Evolutionary conservation across 2,797 vertebrate species (phyloP), one percentile per base, ranked within the genome.

Genomic region (Scarus forsteni): DNA sequence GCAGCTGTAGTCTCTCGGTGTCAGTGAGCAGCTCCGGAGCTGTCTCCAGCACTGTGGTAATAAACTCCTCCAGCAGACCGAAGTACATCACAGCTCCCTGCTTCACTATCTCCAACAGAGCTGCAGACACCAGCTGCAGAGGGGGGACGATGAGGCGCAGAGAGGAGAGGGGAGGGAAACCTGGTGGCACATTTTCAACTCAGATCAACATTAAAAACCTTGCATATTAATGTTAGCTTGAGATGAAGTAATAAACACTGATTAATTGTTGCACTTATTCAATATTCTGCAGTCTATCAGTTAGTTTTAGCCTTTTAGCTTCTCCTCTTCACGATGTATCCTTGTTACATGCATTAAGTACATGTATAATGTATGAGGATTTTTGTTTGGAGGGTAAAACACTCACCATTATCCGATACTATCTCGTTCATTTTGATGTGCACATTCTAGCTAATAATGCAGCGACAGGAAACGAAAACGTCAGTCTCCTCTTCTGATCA

Each of bases 21-120:
- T 49, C 10, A 0, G 64, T 67, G 74, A 85, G 75, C 45, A 82
- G 58, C 43, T 84, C 84, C 16, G 77, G 80, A n/a, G 79, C 68
- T 0, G 54, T 62, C 27, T 85, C 70, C 57, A 82, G 8, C 70
- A 88, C 77, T 1, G 74, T 71, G 62, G 39, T n/a, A 10, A 86
- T 36, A 45, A 89, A 84, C 56, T 86, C 77, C 70, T 82, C 79
- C 74, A 82, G 70, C 58, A 84, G 64, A 10, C 63, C 73, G 12
- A 79, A 77, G 63, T 84, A 60, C 75, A 60, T 51, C 56, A 77
- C 79, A 10, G 75, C 70, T 44, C 79, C 71, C 67, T 79, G 76
- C 67, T 61, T 65, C 55, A 88, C 54, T 19, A 77, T 69, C 42
- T 70, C 72, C 80, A 68, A 79, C 82, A 85, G 65, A 57, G 78